Evolutionary conservation across 2,888 invertebrate genomes (phyloP).

Genomic region (Limnephilus rhombicus): DNA sequence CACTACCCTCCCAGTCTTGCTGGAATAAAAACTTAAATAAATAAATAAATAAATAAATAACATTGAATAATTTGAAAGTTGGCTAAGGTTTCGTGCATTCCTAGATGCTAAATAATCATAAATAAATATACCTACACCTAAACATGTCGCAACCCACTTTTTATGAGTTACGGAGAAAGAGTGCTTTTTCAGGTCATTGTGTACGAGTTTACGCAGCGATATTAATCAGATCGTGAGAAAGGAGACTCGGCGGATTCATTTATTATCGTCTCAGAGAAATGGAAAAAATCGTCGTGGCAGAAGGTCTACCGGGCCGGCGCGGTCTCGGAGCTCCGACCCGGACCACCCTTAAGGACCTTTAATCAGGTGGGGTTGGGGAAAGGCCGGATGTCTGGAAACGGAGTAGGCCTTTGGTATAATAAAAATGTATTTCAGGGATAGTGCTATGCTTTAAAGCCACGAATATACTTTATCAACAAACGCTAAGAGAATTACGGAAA

Average conservation of each 20-base stretch:
- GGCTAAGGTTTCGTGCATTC: background rate
- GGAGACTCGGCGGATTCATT: slow-evolving; percentile 4
- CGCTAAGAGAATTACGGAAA: too few relatives aligned
- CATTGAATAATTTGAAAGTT: background rate
- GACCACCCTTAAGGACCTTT: background rate
- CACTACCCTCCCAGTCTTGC: too few relatives aligned
- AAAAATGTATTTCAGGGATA: background rate
- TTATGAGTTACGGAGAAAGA: background rate
- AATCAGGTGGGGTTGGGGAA: background rate
- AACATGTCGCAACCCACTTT: background rate
- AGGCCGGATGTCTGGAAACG: background rate
- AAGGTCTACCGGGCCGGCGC: background rate
- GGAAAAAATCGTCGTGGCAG: background rate
- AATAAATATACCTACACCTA: background rate
- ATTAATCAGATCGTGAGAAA: slow-evolving; percentile 45
- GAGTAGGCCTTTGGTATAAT: background rate
- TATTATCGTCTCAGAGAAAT: slow-evolving; percentile 30
- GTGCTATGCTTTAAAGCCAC: background rate
- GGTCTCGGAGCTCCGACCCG: background rate
- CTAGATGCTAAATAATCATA: background rate
- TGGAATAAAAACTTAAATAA: too few relatives aligned
- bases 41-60: too few relatives aligned
- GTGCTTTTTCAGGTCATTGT: slow-evolving; percentile 44
- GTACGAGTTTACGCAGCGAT: slow-evolving; percentile 37
- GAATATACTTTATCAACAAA: background rate